Evolutionary conservation across 1,140 invertebrate species (phyloP), one percentile per base, ranked within the genome.

Genomic region (Brachionus paranguensis): DNA sequence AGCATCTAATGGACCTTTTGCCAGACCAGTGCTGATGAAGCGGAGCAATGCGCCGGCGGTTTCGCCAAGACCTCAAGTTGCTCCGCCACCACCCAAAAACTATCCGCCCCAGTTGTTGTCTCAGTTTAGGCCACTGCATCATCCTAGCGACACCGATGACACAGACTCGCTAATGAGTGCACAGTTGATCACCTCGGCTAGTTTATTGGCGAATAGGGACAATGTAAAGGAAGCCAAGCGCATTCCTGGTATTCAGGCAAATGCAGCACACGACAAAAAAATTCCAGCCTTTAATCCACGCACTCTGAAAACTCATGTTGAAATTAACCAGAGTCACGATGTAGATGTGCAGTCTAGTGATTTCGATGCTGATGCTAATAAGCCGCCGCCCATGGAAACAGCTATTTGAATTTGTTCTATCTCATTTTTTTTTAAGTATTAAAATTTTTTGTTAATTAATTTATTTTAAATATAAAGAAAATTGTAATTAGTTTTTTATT

Each of bases 391-490:
- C 0, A 81, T 81, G 78, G 78, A 81, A 47, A 81, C 78, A 45
- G 78, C 78, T 64, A 81, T 81, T 64, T 81, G 20, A 45, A 74
- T 17, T 17, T 74, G 8, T 74, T n/a, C 70, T 43, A 43, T 74
- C 70, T 43, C 37, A 74, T 74, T 74, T 74, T 79, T 55, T 79
- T 79, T 64, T 37, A 79, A 79, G 78, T 79, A 79, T 79, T 79
- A 79, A 43, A 7, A 1, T 20, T 50, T 78, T 78, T 12, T 41
- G 2, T 78, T 45, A 8, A 20, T 78, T 60, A 53, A 53, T 78
- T 55, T 50, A 43, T 78, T 29, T 50, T 78, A 7, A 41, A 29
- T 14, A n/a, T 78, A 60, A 60, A 10, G 20, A 60, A 60, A 60
- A 10, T 60, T 60, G 53, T 60, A 60, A 60, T 27, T 50, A n/a